Percentiles rank a stretch among this genome's conserved stretches.
Evolutionary conservation across 2,797 vertebrate species (phyloP).

Genomic region (Yasuhikotakia modesta): DNA sequence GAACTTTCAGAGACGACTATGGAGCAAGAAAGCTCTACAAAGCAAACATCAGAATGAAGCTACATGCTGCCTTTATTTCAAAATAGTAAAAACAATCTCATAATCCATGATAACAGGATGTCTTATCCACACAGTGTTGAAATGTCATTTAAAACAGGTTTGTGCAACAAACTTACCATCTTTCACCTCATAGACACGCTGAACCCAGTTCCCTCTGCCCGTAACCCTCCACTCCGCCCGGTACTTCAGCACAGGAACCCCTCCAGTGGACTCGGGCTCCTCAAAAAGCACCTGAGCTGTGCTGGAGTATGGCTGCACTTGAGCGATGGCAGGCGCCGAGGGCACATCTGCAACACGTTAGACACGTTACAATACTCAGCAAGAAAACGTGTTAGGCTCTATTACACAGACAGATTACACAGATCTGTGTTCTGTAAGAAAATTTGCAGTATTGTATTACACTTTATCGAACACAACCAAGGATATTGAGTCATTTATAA

Average conservation of each 20-base stretch:
- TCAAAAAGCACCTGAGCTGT: slow-evolving; percentile 88
- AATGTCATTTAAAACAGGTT: neutral
- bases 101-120: neutral
- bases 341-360: slow-evolving; percentile 84
- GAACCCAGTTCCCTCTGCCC: slow-evolving; percentile 80
- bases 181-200: slow-evolving; percentile 79
- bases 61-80: no score
- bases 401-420: neutral
- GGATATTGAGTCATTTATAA: neutral
- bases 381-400: neutral
- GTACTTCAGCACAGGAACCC: slow-evolving; percentile 91
- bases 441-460: neutral
- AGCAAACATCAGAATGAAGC: neutral
- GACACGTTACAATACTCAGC: neutral
- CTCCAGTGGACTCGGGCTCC: slow-evolving; percentile 90
- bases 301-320: slow-evolving; percentile 91
- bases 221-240: slow-evolving; percentile 84
- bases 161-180: slow-evolving; percentile 77
- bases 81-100: no score
- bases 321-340: slow-evolving; percentile 85
- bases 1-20: neutral
- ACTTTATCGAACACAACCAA: slow-evolving; percentile 15
- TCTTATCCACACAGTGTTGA: neutral
- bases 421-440: neutral
- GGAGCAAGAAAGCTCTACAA: neutral